Conservation (phyloP, 2,797 vertebrate genomes). For the Cyclopterus lumpus region DNA sequence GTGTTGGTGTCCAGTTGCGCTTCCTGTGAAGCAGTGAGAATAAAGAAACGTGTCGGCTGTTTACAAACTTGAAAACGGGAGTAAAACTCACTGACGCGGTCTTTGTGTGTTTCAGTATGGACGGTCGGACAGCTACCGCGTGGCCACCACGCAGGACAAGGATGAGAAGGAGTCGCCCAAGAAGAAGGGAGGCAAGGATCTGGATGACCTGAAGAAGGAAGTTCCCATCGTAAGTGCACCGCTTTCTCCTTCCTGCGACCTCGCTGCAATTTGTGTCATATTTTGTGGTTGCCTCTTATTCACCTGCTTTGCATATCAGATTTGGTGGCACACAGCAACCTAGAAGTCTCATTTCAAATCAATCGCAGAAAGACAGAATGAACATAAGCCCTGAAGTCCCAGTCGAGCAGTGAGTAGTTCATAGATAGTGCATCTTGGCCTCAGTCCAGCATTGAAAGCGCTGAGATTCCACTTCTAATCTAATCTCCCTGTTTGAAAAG, state of each 20-base stretch:
- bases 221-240: conserved; percentile 87
- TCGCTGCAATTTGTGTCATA: neutral
- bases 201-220: conserved; percentile 95
- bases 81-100: neutral
- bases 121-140: conserved; percentile 93
- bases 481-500: conserved; percentile 42
- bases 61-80: neutral
- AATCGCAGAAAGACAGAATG: neutral
- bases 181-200: conserved; percentile 89
- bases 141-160: conserved; percentile 94
- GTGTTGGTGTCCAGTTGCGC: neutral
- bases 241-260: conserved; percentile 15
- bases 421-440: conserved; percentile 32
- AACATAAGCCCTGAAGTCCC: conserved; percentile 2
- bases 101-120: conserved; percentile 84
- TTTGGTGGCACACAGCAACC: neutral
- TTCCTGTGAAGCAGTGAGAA: neutral
- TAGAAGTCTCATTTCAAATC: neutral
- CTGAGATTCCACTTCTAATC: conserved; percentile 29
- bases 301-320: neutral
- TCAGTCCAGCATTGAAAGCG: conserved; percentile 28
- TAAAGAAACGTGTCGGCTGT: neutral
- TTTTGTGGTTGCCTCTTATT: neutral
- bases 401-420: conserved; percentile 18
- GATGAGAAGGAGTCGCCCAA: conserved; percentile 89